A percentile compares a stretch with the other conserved stretches of the same genome.
Evolutionary conservation across 2,888 invertebrate species (phyloP).

Genomic region (Glyphotaelius pellucidus): DNA sequence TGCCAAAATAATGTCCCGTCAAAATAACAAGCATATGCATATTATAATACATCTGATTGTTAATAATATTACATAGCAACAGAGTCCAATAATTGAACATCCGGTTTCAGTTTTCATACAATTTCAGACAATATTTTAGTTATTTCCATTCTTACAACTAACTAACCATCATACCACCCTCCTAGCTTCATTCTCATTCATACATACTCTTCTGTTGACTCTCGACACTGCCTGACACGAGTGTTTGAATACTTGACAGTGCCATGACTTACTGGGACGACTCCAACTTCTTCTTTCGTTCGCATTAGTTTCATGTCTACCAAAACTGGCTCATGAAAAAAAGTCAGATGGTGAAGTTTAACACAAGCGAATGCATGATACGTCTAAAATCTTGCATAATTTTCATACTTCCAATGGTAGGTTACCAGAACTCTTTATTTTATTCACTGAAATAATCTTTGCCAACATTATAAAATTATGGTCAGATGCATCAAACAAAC

Average conservation of each 20-base stretch:
- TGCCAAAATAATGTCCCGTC: slow-evolving; percentile 12
- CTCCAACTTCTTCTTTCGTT: too few species aligned
- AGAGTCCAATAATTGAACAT: neutral
- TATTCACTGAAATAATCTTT: neutral
- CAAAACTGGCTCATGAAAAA: neutral
- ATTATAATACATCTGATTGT: neutral
- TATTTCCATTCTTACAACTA: neutral
- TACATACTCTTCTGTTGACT: neutral
- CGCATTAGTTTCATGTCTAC: neutral
- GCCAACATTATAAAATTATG: neutral
- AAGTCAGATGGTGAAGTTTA: neutral
- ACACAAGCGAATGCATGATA: neutral
- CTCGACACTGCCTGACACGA: neutral
- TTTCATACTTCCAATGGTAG: too few species aligned
- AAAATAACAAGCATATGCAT: neutral
- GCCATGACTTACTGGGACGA: neutral
- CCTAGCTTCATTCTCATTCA: neutral
- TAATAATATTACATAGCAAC: neutral
- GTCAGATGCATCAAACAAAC: too few species aligned
- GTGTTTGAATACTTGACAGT: neutral
- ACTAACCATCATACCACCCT: neutral
- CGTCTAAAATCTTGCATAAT: too few species aligned
- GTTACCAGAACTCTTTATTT: neutral
- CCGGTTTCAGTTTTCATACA: neutral
- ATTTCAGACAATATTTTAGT: neutral